Conservation (phyloP, 2,797 vertebrate genomes). For the Chelonia mydas region DNA sequence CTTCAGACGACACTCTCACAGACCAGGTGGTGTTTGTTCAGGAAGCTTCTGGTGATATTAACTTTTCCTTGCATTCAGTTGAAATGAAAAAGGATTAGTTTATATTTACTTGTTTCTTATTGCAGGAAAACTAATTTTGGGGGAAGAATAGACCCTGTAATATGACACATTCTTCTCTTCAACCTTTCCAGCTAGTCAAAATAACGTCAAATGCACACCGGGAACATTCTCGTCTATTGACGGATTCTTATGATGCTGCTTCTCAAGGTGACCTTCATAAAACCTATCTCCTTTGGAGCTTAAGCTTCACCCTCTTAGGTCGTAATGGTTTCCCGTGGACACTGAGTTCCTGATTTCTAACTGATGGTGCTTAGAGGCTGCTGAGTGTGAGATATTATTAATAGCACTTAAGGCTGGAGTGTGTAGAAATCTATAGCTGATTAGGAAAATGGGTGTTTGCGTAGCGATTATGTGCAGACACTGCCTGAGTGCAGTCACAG, state of each 20-base stretch:
- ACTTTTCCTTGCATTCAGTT: slow-evolving; percentile 28
- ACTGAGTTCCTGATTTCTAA: slow-evolving; percentile 67
- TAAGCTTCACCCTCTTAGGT: slow-evolving; percentile 26
- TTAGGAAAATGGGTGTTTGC: slow-evolving; percentile 68
- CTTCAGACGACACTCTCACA: slow-evolving; percentile 31
- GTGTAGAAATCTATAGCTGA: slow-evolving; percentile 56
- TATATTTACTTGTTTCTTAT: slow-evolving; percentile 55
- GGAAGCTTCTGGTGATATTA: slow-evolving; percentile 66
- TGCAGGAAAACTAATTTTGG: slow-evolving; percentile 56
- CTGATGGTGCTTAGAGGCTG: slow-evolving; percentile 72
- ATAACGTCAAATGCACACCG: slow-evolving; percentile 32
- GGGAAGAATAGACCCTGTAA: slow-evolving; percentile 32
- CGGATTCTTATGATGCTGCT: slow-evolving; percentile 24
- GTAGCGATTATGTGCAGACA: slow-evolving; percentile 66
- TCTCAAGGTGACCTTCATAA: slow-evolving; percentile 78
- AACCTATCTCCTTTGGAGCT: slow-evolving; percentile 18
- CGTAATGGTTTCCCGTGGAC: slow-evolving; percentile 42
- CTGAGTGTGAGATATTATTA: slow-evolving; percentile 78
- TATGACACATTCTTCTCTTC: slow-evolving; percentile 45
- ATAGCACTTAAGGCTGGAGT: slow-evolving; percentile 74
- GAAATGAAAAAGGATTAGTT: slow-evolving; percentile 70
- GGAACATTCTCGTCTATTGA: slow-evolving; percentile 46
- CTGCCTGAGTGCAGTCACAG: slow-evolving; percentile 14
- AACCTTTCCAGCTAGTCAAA: slow-evolving; percentile 47
- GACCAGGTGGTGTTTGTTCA: slow-evolving; percentile 52